Base-by-base conservation (phyloP, 2,113 vertebrate genomes). In the Amblyornis subalaris region DNA sequence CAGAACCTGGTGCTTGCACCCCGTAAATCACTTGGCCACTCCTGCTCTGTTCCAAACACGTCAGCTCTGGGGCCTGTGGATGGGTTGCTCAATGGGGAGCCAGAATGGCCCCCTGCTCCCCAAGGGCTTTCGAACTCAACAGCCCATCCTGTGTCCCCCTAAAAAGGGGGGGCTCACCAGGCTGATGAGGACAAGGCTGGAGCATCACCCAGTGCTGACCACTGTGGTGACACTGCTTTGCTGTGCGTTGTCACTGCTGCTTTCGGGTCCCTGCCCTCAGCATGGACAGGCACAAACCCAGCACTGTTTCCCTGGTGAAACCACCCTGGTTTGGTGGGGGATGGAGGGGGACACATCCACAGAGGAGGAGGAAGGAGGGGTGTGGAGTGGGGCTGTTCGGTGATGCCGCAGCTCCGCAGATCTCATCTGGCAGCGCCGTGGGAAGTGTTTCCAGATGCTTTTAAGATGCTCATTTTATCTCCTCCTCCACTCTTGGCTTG, bases 361-460 rank as follows among this genome's bases (percentile, higher is more conserved):
- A 0, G 12, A 88, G 42, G 66, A 88, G 53, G 40, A 85, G 58
- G 78, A 58, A 38, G 35, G 38, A 50, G 29, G n/a, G 35, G 3
- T 4, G 42, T 35, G 84, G 70, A 78, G 12, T 0, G 0, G 53
- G 20, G 31, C 82, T 19, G 0, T n/a, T 19, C 17, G 0, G 33
- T 6, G 1, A 54, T 64, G 54, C 54, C 0, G 0, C 7, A 4
- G 64, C 64, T 47, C 70, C 1, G 2, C 1, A 9, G 90, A 40
- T 53, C 84, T 90, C 21, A 9, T 87, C 81, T 12, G 2, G 61
- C 86, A 91, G 80, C 0, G 1, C 60, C 2, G 5, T 94, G 91
- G 89, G 93, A 96, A 96, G 82, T 4, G 44, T 89, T 95, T 80
- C 74, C 89, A 95, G 91, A 74, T 94, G 94, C 73, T 91, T 80